Evolutionary conservation across 1,140 invertebrate genomes (phyloP), one percentile per base, ranked within the genome.

Genomic region (Homalodisca vitripennis): DNA sequence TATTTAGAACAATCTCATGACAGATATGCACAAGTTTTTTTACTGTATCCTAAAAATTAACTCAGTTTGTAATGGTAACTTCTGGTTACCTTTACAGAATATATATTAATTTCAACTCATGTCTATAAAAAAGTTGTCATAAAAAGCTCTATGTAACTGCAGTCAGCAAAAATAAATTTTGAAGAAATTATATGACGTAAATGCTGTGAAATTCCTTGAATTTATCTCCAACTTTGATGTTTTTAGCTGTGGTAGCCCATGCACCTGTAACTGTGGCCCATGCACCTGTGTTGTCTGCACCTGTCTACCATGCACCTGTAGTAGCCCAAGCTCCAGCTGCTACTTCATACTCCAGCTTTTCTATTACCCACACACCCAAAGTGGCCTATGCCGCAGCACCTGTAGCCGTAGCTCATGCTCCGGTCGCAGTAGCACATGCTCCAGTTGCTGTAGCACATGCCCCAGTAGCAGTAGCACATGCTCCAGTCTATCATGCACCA

Each of bases 301-400:
- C 55, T 2, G 55, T 60, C 3, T 22, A 22, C 55, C 55, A 60
- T 26, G 55, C 55, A 6, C 55, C 55, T 12, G 22, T 60, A 26
- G 51, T 55, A 55, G 51, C 51, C 22, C 51, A 55, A 6, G 57
- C 27, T 29, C 20, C 57, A 2, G 57, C 29, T 13, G 62, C 62
- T 34, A 64, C 62, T 6, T 64, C 62, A 10, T 64, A 64, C 62
- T 64, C 62, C 32, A 64, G 62, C n/a, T 17, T 64, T 1, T 24
- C 29, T 6, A 34, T 64, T 27, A 34, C 62, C 20, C 62, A 64
- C n/a, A 17, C 29, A 13, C 29, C 62, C 17, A 30, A 30, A 26
- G 29, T 64, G 17, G 62, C 62, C 26, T 2, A 32, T n/a, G 62
- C 62, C 3, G 27, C 30, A 20, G 62, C 62, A 1, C 62, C 62